phyloP scores from a whole-genome alignment of 2,113 vertebrate species.

The Aptenodytes forsteri region DNA sequence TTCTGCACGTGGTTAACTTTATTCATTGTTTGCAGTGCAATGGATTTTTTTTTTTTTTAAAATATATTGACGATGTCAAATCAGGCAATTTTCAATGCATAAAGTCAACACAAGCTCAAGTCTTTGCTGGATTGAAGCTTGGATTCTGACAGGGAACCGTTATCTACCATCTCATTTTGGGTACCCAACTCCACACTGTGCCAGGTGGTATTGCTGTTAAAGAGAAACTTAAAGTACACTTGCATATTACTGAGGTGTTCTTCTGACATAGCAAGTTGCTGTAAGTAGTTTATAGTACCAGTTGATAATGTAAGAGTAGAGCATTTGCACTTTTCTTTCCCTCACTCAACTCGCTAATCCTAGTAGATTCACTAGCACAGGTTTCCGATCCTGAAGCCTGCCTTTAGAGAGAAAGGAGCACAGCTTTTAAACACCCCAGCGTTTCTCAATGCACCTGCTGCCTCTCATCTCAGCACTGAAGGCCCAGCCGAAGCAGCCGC shows the following conservation, averaged over 20 bases:
- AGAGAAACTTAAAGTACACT: neutral
- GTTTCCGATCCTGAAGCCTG: neutral
- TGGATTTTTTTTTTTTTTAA: neutral
- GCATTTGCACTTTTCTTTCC: neutral
- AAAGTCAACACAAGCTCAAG: constrained; percentile 28
- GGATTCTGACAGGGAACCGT: neutral
- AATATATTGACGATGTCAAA: neutral
- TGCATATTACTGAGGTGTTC: neutral
- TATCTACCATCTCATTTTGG: neutral
- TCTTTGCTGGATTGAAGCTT: neutral
- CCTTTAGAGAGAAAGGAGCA: neutral
- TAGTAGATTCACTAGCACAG: neutral
- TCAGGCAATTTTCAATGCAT: neutral
- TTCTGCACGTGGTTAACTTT: neutral
- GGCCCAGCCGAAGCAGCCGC: neutral
- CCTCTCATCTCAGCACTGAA: neutral
- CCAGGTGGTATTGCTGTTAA: constrained; percentile 38
- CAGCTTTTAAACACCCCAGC: neutral
- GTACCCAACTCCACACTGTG: neutral
- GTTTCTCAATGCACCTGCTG: neutral
- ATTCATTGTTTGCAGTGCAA: neutral
- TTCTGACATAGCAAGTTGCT: neutral
- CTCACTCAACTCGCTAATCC: neutral
- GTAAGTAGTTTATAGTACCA: neutral
- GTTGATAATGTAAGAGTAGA: neutral